Percentiles rank a stretch among this genome's conserved stretches.
phyloP scores from a whole-genome alignment of 2,888 invertebrate genomes.

The Ochlodes sylvanus region DNA sequence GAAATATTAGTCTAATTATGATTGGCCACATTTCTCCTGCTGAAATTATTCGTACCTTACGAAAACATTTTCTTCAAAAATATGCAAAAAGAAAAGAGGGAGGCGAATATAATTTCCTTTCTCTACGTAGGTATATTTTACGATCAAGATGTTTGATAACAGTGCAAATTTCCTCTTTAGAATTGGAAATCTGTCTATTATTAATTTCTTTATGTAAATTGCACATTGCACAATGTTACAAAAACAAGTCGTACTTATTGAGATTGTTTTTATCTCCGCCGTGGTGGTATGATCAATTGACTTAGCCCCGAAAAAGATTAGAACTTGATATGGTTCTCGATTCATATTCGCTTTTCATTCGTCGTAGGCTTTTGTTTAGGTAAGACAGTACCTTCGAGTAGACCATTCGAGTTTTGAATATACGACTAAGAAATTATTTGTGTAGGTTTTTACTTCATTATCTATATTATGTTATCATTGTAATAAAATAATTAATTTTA shows the following conservation, averaged over 20 bases:
- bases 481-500: no score
- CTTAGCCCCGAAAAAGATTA: slow-evolving; percentile 20
- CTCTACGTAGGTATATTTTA: slow-evolving; percentile 3
- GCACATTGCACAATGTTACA: background rate
- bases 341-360: background rate
- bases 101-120: background rate
- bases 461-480: no score
- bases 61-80: slow-evolving; percentile 1
- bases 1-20: background rate
- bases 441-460: no score
- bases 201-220: background rate
- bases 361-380: background rate
- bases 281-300: slow-evolving; percentile 32
- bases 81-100: slow-evolving; percentile 3
- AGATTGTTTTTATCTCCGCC: background rate
- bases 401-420: no score
- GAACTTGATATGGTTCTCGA: background rate
- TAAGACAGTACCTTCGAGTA: no score
- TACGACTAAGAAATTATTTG: no score
- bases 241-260: background rate
- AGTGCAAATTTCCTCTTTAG: slow-evolving; percentile 17
- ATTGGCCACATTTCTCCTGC: background rate
- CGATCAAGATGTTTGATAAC: slow-evolving; percentile 17
- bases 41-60: background rate
- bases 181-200: slow-evolving; percentile 8